Conservation (phyloP, 2,888 invertebrate genomes). For the Reticulitermes lucifugus region DNA sequence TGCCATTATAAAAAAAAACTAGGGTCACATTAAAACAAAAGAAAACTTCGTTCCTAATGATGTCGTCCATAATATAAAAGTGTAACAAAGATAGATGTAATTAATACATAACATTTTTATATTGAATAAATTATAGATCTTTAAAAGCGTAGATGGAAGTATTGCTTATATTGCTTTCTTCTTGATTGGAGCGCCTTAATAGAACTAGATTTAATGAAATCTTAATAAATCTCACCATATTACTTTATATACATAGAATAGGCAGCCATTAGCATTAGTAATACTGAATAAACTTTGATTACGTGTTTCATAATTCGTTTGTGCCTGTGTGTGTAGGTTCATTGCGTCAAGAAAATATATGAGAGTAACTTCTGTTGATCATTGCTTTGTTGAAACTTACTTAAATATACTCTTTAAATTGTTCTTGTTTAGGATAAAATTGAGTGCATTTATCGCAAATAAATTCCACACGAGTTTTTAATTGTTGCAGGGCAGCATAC, state of each 20-base stretch:
- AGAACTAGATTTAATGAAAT: not conserved
- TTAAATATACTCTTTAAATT: not conserved
- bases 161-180: slow-evolving; percentile 13
- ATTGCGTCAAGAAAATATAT: slow-evolving; percentile 12
- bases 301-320: not conserved
- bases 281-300: not conserved
- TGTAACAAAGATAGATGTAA: slow-evolving; percentile 27
- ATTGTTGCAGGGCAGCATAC: not conserved
- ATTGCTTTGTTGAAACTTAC: not conserved
- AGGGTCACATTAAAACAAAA: not conserved
- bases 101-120: slow-evolving; percentile 23
- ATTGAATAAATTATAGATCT: slow-evolving; percentile 18
- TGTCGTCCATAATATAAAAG: slow-evolving; percentile 46
- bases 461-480: not conserved
- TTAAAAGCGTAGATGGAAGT: not conserved
- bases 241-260: not conserved
- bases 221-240: not conserved
- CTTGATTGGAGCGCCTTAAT: not conserved
- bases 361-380: not conserved
- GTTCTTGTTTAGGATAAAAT: not conserved
- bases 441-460: not conserved
- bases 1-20: not conserved
- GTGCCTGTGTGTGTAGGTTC: slow-evolving; percentile 6
- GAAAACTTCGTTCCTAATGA: slow-evolving; percentile 49
- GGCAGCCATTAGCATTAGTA: not conserved